These are phyloP conservation scores for Dryobotodes eremita DNA, from an alignment of 2,888 invertebrate species.

Conservation along the genomic window DNA sequence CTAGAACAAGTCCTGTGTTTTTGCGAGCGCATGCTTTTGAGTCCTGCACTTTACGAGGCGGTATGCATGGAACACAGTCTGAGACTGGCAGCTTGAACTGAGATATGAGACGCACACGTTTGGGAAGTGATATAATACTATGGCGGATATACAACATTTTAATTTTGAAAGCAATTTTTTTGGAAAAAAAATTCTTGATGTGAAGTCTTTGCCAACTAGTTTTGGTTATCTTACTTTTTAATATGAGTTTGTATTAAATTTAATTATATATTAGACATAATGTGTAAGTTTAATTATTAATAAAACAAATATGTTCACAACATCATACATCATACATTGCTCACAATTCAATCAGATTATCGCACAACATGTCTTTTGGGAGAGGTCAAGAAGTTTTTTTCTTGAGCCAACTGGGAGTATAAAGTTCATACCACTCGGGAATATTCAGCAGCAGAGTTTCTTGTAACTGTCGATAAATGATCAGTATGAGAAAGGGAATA, in stretches of 20 bases:
- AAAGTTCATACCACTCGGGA: conserved; percentile 90
- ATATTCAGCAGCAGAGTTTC: conserved; percentile 91
- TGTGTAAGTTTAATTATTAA: conserved; percentile 78
- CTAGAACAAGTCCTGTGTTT: conserved; percentile 91
- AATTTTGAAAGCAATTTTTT: conserved; percentile 75
- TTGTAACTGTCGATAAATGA: conserved; percentile 94
- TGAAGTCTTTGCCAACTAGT: conserved; percentile 82
- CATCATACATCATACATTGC: conserved; percentile 85
- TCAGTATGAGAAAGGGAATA: conserved; percentile 94
- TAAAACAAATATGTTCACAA: conserved; percentile 82
- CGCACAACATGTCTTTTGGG: conserved; percentile 86
- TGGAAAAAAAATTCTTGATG: conserved; percentile 27
- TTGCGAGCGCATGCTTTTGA: conserved; percentile 77
- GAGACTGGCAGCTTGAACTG: conserved; percentile 80
- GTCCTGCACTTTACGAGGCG: conserved; percentile 75
- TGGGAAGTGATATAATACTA: conserved; percentile 59
- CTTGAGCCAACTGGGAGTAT: conserved; percentile 85
- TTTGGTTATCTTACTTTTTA: conserved; percentile 71
- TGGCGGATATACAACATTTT: conserved; percentile 75
- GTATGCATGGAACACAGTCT: conserved; percentile 78
- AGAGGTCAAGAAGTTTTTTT: conserved; percentile 87
- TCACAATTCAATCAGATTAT: conserved; percentile 82
- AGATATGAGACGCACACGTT: conserved; percentile 78
- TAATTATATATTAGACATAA: conserved; percentile 71
- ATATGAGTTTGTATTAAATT: conserved; percentile 60